A percentile compares a stretch with the other conserved stretches of the same genome.
Conservation (phyloP, 37 sponge, comb jelly and placozoan genomes). For the Bolinopsis microptera region DNA sequence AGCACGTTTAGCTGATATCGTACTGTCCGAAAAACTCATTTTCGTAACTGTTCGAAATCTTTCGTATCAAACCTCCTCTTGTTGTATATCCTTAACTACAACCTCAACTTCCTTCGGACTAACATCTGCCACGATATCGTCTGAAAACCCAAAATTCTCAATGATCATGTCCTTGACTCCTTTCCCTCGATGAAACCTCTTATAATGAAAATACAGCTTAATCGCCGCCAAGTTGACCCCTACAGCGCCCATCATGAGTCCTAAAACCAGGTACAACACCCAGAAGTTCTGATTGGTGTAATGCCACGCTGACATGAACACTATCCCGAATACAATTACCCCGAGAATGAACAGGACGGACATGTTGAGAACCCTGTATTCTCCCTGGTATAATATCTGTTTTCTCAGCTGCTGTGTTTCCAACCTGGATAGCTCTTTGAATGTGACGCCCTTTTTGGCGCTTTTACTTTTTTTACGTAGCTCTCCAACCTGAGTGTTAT, state of each 20-base stretch:
- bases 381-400: slow-evolving; percentile 21
- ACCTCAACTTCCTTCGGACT: neutral
- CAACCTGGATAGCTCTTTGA: neutral
- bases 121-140: neutral
- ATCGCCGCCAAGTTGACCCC: neutral
- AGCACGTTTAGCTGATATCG: too few relatives aligned
- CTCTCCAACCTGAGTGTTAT: neutral
- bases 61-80: too few relatives aligned
- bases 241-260: neutral
- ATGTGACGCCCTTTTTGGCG: neutral
- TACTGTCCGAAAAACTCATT: too few relatives aligned
- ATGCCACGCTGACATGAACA: slow-evolving; percentile 52
- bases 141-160: neutral
- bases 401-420: slow-evolving; percentile 42
- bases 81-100: neutral
- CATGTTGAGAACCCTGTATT: slow-evolving; percentile 38
- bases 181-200: slow-evolving; percentile 14
- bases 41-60: too few relatives aligned
- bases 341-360: neutral
- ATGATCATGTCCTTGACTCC: neutral
- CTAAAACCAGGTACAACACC: slow-evolving; percentile 23
- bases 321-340: neutral
- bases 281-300: slow-evolving; percentile 43
- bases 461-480: neutral
- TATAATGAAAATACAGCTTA: neutral